Conservation (phyloP, 2,888 invertebrate species). For the Incurvaria masculella region DNA sequence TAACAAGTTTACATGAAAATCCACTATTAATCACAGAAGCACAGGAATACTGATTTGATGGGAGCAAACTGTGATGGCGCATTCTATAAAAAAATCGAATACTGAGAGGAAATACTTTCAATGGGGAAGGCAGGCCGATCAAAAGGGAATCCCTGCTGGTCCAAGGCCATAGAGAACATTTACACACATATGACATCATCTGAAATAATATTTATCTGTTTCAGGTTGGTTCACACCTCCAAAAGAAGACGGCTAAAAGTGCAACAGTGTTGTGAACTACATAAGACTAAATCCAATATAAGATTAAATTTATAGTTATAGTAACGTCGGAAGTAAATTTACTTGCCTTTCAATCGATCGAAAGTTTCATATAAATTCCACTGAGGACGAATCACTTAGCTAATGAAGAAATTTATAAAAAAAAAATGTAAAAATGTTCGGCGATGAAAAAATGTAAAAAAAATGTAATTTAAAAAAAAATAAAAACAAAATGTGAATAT, state of each 20-base stretch:
- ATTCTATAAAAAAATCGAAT: too few species aligned
- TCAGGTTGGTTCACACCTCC: constrained; percentile 90
- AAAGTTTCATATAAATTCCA: neutral
- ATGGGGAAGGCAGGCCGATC: too few species aligned
- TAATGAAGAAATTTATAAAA: neutral
- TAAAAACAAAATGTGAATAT: neutral
- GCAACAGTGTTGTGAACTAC: neutral
- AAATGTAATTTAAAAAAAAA: neutral
- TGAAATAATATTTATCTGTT: too few species aligned
- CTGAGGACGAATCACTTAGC: neutral
- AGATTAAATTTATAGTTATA: neutral
- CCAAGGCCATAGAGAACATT: too few species aligned
- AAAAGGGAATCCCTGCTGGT: too few species aligned
- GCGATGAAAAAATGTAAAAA: neutral
- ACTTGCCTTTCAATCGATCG: neutral
- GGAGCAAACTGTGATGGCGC: too few species aligned
- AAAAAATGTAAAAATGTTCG: neutral
- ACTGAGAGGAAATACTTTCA: too few species aligned
- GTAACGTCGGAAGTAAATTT: neutral
- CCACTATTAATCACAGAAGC: too few species aligned
- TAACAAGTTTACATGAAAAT: too few species aligned
- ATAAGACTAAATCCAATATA: neutral
- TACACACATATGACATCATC: too few species aligned
- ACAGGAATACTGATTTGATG: too few species aligned
- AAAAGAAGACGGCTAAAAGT: constrained; percentile 81